These are phyloP conservation scores for Seriola quinqueradiata DNA, from an alignment of 2,113 vertebrate species.

Conservation along the genomic window DNA sequence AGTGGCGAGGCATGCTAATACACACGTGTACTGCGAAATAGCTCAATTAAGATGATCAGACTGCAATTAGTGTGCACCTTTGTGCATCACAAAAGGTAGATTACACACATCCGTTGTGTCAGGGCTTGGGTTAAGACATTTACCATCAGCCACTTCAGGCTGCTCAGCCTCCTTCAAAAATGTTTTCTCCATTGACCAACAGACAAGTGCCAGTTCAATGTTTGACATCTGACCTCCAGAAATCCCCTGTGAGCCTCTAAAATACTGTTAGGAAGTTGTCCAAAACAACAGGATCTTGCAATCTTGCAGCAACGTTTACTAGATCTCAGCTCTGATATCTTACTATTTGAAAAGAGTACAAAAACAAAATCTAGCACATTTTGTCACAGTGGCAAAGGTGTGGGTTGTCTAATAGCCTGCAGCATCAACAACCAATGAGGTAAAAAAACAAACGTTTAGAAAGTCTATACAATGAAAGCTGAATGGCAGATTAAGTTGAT, in stretches of 20 bases:
- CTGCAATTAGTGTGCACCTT: constrained; percentile 40
- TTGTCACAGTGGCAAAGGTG: neutral
- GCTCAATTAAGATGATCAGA: constrained; percentile 64
- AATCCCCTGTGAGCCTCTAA: constrained; percentile 15
- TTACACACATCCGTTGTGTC: constrained; percentile 33
- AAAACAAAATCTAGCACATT: neutral
- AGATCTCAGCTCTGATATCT: constrained; percentile 1
- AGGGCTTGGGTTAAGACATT: constrained; percentile 10
- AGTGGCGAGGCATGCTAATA: constrained; percentile 3
- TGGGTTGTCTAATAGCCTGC: neutral
- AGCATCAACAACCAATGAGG: neutral
- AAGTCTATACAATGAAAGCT: neutral
- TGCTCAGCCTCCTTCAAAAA: neutral
- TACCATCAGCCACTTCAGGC: constrained; percentile 12
- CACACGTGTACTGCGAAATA: constrained; percentile 32
- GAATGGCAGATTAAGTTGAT: neutral
- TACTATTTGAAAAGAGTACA: neutral
- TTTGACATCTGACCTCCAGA: constrained; percentile 23
- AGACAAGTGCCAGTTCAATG: neutral
- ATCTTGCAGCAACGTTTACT: neutral
- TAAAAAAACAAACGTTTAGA: neutral
- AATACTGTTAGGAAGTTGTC: neutral
- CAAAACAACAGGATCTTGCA: neutral
- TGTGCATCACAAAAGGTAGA: constrained; percentile 58
- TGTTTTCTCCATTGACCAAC: neutral